Base-by-base conservation (phyloP, 2,113 vertebrate genomes). In the Redunca redunca region DNA sequence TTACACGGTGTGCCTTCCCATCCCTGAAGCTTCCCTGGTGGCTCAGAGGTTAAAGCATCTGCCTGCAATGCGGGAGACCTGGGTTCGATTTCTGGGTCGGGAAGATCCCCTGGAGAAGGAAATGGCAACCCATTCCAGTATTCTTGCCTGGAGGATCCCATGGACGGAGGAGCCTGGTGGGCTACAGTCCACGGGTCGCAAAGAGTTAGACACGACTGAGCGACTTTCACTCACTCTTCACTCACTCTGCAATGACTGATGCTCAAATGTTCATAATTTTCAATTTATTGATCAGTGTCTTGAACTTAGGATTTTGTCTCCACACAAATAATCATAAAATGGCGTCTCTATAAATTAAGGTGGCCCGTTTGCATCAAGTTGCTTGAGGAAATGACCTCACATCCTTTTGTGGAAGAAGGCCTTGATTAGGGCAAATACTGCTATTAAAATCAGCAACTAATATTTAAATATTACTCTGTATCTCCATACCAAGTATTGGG, bases 301-400 rank as follows among this genome's bases (percentile, higher is more conserved):
- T 43, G 25, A 95, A 78, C 7, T 84, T 58, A 58, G n/a, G 40
- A 81, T 81, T 88, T 82, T 33, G 23, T 53, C 60, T 96, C 53
- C 26, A 43, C 62, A 53, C 23, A 74, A 78, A 86, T 17, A 86
- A 90, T 57, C 81, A 94, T 19, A 80, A 92, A 94, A 78, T 4
- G 12, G 40, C 52, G 58, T 84, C 81, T 84, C 81, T 90, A 1
- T 53, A 74, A 81, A 64, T 91, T 57, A 67, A 78, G 10, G 33
- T 26, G 77, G 80, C 26, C 40, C 30, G 77, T 88, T 95, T 80
- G 87, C 16, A 77, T 10, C 52, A 55, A 53, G 16, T 1, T 81
- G 19, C 81, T 93, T 80, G 91, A 91, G 67, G 33, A 53, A 95
- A 2, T 55, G 62, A 95, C 17, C 12, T 90, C 62, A 83, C 57